These are phyloP conservation scores for Illadopsis cleaveri DNA, from an alignment of 2,113 vertebrate genomes.

Conservation along the genomic window DNA sequence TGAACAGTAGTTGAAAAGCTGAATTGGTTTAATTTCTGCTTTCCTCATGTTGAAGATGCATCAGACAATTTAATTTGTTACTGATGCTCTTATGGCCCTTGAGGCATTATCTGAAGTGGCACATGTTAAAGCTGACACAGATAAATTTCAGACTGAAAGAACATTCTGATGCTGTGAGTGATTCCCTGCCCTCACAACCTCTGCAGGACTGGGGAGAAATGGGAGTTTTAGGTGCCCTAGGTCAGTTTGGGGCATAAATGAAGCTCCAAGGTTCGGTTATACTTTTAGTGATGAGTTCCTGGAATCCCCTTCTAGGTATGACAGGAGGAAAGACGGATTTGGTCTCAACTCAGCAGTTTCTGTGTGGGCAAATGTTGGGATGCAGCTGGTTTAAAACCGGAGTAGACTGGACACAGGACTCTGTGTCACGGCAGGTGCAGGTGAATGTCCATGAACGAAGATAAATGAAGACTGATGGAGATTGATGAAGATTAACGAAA, in stretches of 20 bases:
- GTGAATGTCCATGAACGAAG: neutral
- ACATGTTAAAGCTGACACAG: neutral
- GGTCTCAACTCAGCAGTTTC: neutral
- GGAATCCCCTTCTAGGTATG: neutral
- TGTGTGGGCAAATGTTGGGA: fast-evolving
- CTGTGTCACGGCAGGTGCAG: fast-evolving
- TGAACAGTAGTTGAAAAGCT: neutral
- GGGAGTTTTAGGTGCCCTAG: fast-evolving
- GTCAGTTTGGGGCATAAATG: neutral
- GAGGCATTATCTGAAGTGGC: neutral
- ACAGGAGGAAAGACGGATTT: fast-evolving
- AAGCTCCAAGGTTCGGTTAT: fast-evolving
- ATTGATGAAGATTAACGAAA: neutral
- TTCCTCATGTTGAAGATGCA: neutral
- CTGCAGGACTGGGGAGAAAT: neutral
- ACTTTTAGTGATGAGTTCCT: neutral
- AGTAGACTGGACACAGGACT: fast-evolving
- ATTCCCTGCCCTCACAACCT: neutral
- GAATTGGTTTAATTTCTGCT: neutral
- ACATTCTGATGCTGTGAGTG: neutral
- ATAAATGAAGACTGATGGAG: too few relatives aligned
- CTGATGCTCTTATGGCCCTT: neutral
- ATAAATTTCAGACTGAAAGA: neutral
- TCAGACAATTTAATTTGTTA: neutral
- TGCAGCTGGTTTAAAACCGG: fast-evolving